Percentiles rank a stretch among this genome's conserved stretches.
Evolutionary conservation across 2,113 vertebrate species (phyloP).

Genomic region (Oryzias woworae): DNA sequence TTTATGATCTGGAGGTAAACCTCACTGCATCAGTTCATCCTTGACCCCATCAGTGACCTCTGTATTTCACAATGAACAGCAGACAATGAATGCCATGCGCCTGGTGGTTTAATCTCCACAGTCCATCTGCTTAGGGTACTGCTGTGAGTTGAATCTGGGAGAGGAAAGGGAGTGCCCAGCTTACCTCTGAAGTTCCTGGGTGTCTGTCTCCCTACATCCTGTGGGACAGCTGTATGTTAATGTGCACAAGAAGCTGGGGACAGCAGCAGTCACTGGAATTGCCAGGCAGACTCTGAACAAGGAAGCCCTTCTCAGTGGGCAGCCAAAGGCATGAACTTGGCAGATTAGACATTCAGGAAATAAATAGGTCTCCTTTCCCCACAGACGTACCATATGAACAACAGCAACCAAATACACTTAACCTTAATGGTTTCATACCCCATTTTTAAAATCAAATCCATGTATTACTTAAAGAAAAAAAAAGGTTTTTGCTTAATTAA

Average conservation of each 20-base stretch:
- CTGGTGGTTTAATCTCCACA: constrained; percentile 85
- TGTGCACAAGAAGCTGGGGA: constrained; percentile 86
- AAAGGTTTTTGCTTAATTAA: background rate
- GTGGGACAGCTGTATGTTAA: constrained; percentile 99
- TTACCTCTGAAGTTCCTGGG: constrained; percentile 62
- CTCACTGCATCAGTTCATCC: constrained; percentile 39
- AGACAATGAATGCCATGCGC: constrained; percentile 81
- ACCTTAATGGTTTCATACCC: background rate
- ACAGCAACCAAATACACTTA: constrained; percentile 52
- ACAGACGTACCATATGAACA: constrained; percentile 57
- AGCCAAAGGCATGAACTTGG: constrained; percentile 86
- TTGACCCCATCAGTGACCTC: constrained; percentile 78
- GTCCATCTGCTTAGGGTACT: constrained; percentile 87
- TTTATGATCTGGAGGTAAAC: constrained; percentile 20
- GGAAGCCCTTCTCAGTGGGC: constrained; percentile 83
- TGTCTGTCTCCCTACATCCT: constrained; percentile 81
- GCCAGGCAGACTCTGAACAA: constrained; percentile 84
- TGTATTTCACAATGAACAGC: constrained; percentile 81
- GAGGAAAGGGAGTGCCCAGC: constrained; percentile 50
- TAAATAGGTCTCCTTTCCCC: constrained; percentile 74
- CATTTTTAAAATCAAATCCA: constrained; percentile 15
- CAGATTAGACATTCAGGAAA: constrained; percentile 91
- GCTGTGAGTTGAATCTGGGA: constrained; percentile 52
- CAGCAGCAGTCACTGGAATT: constrained; percentile 86
- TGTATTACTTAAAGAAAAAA: constrained; percentile 8